A percentile compares a stretch with the other conserved stretches of the same genome.
Evolutionary conservation across 2,113 vertebrate species (phyloP).

Genomic region (Lamprologus tigripictilis): DNA sequence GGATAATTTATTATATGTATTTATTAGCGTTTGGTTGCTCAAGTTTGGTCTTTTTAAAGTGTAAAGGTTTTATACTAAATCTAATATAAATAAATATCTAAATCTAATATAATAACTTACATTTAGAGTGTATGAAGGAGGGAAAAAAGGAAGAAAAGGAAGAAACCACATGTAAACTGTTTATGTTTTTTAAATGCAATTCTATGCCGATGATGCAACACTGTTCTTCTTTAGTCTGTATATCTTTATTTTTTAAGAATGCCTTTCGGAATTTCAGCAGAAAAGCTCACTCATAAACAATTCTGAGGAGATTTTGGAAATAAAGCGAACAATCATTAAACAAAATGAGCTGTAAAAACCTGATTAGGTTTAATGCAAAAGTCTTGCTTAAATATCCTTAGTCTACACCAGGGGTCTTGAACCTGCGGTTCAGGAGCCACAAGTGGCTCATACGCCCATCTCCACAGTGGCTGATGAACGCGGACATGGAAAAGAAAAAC

Average conservation of each 20-base stretch:
- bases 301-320: neutral
- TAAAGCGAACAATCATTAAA: neutral
- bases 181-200: neutral
- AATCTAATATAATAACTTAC: neutral
- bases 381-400: neutral
- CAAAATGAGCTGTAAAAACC: neutral
- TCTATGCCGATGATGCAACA: neutral
- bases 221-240: neutral
- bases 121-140: neutral
- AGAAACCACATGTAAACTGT: neutral
- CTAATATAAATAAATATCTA: neutral
- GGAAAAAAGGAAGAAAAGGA: neutral
- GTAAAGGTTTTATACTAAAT: neutral
- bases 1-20: neutral
- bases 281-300: neutral
- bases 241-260: neutral
- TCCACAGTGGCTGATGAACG: neutral
- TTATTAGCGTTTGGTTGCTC: neutral
- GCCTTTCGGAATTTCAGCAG: neutral
- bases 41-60: neutral
- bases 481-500: neutral
- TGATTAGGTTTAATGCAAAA: neutral
- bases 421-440: neutral
- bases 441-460: neutral
- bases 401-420: neutral